A percentile compares a stretch with the other conserved stretches of the same genome.
Evolutionary conservation across 1,140 invertebrate species (phyloP).

Genomic region (Ericerus pela): DNA sequence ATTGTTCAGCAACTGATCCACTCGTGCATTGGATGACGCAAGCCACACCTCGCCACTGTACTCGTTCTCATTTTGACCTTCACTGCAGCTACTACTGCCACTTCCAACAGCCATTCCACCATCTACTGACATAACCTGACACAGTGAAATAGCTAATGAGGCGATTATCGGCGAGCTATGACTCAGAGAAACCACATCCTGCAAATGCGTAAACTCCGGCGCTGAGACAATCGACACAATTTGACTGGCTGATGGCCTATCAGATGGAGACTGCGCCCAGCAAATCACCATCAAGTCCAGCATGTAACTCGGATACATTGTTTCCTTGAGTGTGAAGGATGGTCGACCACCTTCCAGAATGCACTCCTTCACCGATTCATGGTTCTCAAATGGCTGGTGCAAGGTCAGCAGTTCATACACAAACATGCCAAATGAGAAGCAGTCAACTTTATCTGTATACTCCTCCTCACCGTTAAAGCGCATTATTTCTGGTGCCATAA

Average conservation of each 20-base stretch:
- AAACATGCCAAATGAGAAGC: slow-evolving; percentile 99
- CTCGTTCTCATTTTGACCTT: slow-evolving; percentile 15
- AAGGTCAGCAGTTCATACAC: slow-evolving; percentile 89
- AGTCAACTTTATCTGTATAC: slow-evolving; percentile 97
- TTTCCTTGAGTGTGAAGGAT: slow-evolving; percentile 54
- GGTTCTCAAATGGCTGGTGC: slow-evolving; percentile 84
- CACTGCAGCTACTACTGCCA: no score
- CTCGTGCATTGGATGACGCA: slow-evolving; percentile 22
- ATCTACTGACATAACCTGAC: not conserved
- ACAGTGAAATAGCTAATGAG: not conserved
- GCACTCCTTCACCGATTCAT: slow-evolving; percentile 90
- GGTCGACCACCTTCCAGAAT: slow-evolving; percentile 88
- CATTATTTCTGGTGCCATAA: slow-evolving; percentile 98
- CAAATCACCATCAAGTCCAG: slow-evolving; percentile 91
- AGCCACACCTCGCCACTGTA: slow-evolving; percentile 23
- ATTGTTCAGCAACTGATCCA: slow-evolving; percentile 24
- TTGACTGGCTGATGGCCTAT: slow-evolving; percentile 80
- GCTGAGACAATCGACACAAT: slow-evolving; percentile 80
- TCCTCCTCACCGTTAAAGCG: slow-evolving; percentile 96
- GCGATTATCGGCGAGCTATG: slow-evolving; percentile 31
- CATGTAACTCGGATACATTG: slow-evolving; percentile 74
- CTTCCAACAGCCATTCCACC: not conserved
- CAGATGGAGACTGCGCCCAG: slow-evolving; percentile 76
- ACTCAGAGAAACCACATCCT: slow-evolving; percentile 58
- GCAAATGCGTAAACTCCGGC: slow-evolving; percentile 80